Base-by-base conservation (phyloP, 1,140 invertebrate genomes). In the Nomia melanderi region DNA sequence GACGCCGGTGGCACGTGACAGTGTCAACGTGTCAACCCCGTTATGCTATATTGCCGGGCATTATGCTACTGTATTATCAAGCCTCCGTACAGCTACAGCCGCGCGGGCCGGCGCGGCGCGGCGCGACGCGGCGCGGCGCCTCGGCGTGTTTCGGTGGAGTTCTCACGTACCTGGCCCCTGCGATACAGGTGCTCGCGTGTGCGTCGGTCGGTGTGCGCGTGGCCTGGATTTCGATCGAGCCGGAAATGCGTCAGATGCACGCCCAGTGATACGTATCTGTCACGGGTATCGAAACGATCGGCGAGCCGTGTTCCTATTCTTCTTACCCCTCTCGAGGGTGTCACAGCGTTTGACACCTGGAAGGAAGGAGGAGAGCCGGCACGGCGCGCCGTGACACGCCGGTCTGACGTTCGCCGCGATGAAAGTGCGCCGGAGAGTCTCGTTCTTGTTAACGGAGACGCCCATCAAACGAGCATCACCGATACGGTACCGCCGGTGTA, bases 11-110 rank as follows among this genome's bases (percentile, higher is more conserved):
- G 83, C 83, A 73, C 84, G 80, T 85, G 84, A 85, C 84, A 85
- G 83, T 83, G 83, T 85, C 79, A 85, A 85, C 84, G 83, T 81
- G 84, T 85, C 84, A 85, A 74, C 80, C 69, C 83, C 79, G 79
- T 85, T 85, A 85, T 85, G 83, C 79, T 78, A 82, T 85, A 85
- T 85, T 85, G 82, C 75, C 72, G 54, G 44, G 77, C 79, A 85
- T 85, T 85, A 85, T 82, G 84, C 82, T 71, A 75, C 82, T 81
- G 72, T 80, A 84, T 84, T 84, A 85, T 85, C 78, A 75, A 81
- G 73, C 66, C 78, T 83, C 56, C 77, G 56, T 83, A 80, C 77
- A 65, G 47, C 81, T 78, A 83, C 82, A 69, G 50, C 31, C 53
- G 50, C 11, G 12, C 12, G 41, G 20, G 41, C 41, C 41, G 41